These are phyloP conservation scores for Leucania comma DNA, from an alignment of 2,888 invertebrate genomes.

Conservation along the genomic window DNA sequence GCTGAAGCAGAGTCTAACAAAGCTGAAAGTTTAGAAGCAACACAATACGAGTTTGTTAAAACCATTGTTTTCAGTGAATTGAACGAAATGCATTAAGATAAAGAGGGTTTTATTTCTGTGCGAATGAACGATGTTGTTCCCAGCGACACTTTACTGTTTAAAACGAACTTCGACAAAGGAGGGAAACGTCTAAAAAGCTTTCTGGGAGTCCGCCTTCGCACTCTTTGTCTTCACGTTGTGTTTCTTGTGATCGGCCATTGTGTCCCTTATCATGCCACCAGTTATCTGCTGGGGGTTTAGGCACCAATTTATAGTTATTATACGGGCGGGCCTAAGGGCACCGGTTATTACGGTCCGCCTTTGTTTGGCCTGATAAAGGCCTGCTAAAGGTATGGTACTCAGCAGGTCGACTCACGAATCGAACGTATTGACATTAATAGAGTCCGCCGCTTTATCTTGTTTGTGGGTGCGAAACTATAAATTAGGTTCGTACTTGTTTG, in stretches of 20 bases:
- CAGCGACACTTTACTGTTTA: constrained; percentile 74
- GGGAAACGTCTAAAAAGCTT: constrained; percentile 76
- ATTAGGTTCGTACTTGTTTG: constrained; percentile 39
- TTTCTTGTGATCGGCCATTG: constrained; percentile 79
- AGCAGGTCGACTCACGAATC: constrained; percentile 44
- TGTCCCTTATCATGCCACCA: constrained; percentile 75
- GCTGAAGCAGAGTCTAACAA: constrained; percentile 34
- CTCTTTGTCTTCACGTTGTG: constrained; percentile 76
- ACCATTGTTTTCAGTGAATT: constrained; percentile 79
- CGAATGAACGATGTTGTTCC: constrained; percentile 77
- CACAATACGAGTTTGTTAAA: constrained; percentile 75
- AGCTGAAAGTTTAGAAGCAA: constrained; percentile 65
- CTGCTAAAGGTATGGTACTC: constrained; percentile 66
- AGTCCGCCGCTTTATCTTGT: constrained; percentile 50
- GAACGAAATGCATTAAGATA: constrained; percentile 78
- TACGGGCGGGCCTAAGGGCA: constrained; percentile 72
- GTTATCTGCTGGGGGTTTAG: constrained; percentile 72
- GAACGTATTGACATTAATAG: constrained; percentile 48
- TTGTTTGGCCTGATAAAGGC: constrained; percentile 77
- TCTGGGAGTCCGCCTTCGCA: constrained; percentile 67
- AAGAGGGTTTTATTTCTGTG: constrained; percentile 78
- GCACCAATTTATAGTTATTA: constrained; percentile 80
- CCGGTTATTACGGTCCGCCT: constrained; percentile 71
- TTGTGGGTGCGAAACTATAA: constrained; percentile 54
- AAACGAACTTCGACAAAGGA: constrained; percentile 78